Evolutionary conservation across 2,888 invertebrate species (phyloP).

Genomic region (Chalcosyrphus nemorum): DNA sequence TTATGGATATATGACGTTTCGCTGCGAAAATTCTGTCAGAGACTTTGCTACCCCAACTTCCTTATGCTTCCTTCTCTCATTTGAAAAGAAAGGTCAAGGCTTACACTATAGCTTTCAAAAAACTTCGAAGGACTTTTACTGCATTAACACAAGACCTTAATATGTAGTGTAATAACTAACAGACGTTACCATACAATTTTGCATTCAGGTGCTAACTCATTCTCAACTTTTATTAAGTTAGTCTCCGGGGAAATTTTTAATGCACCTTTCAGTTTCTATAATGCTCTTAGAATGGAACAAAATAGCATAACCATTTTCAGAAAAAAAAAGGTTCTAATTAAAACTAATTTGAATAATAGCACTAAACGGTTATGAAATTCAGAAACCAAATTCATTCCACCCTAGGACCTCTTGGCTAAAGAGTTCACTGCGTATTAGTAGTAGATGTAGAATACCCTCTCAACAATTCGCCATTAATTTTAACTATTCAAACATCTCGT

Average conservation of each 20-base stretch:
- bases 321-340: conserved; percentile 46
- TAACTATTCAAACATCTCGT: conserved; percentile 59
- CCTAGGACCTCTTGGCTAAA: neutral
- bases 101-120: no score
- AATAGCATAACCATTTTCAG: conserved; percentile 13
- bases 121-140: no score
- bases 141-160: no score
- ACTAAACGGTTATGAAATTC: conserved; percentile 30
- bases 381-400: conserved; percentile 19
- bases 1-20: no score
- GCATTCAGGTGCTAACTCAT: neutral
- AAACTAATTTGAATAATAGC: conserved; percentile 63
- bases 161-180: neutral
- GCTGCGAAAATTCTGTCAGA: no score
- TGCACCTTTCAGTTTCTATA: conserved; percentile 1
- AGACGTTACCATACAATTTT: neutral
- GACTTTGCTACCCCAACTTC: no score
- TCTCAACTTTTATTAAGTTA: neutral
- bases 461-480: conserved; percentile 50
- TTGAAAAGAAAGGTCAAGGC: no score
- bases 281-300: conserved; percentile 18
- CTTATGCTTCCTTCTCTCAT: no score
- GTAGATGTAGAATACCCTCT: no score
- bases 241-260: neutral
- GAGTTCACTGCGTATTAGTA: neutral